Evolutionary conservation across 2,797 vertebrate species (phyloP), one percentile per base, ranked within the genome.

Genomic region (Threskiornis aethiopicus): DNA sequence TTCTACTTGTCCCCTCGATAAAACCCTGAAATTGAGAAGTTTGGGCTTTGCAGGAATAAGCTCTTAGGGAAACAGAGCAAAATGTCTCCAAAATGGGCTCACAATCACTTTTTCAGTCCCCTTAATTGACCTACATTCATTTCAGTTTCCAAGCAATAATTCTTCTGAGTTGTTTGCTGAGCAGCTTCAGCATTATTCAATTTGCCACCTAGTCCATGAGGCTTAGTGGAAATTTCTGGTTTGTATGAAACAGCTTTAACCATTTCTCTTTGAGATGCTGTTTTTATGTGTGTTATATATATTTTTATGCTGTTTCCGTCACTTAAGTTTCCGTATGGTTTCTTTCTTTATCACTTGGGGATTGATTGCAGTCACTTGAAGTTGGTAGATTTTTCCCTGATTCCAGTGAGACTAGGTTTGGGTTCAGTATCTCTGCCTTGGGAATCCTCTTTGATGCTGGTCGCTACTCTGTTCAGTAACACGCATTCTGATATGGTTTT

Each of bases 111-210:
- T 78, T 84, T 59, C 41, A 59, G 42, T 85, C 41, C 58, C 78
- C 24, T 89, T 79, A 89, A 92, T 54, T 72, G 84, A 93, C 87
- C 84, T 95, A 91, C 42, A 86, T 81, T 92, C 5, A 6, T 95
- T 93, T 80, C 44, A 66, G 51, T 67, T 94, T 79, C 41, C 2
- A 16, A 95, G 82, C 33, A 92, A 28, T 91, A 89, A 78, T 91
- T 93, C 26, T 94, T 86, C 21, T 24, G 26, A 88, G 42, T 72
- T 84, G 75, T 91, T 80, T 89, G 55, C 42, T 64, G 59, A 87
- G 65, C 49, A 78, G 58, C 24, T 94, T 85, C 54, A 70, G 42
- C 37, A 33, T 88, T 91, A 81, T 69, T 95, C 62, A 46, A 1
- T 91, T 91, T 92, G 25, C 33, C 22, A 47, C 37, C 39, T 81